Percentiles rank a stretch among this genome's conserved stretches.
Evolutionary conservation across 2,888 invertebrate genomes (phyloP).

Genomic region (Papilio protenor): DNA sequence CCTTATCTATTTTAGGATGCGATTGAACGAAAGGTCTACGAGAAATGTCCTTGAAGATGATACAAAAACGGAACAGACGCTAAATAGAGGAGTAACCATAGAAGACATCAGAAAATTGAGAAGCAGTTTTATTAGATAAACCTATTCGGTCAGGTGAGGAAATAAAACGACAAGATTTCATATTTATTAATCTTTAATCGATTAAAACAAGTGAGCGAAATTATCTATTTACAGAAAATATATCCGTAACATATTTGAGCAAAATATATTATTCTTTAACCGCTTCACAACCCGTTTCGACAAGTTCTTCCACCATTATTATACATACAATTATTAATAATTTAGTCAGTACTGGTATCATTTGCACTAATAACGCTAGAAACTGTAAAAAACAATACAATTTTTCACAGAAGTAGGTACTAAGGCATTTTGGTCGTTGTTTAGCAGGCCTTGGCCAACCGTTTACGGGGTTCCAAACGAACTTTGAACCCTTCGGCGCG

Average conservation of each 20-base stretch:
- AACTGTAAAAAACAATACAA: slow-evolving; percentile 54
- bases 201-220: slow-evolving; percentile 59
- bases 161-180: slow-evolving; percentile 5
- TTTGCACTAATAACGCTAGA: slow-evolving; percentile 56
- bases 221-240: slow-evolving; percentile 67
- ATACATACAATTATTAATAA: slow-evolving; percentile 62
- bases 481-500: slow-evolving; percentile 91
- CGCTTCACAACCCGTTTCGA: slow-evolving; percentile 52
- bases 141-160: slow-evolving; percentile 49
- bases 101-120: slow-evolving; percentile 60
- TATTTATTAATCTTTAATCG: slow-evolving; percentile 52
- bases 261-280: slow-evolving; percentile 54
- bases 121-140: slow-evolving; percentile 54
- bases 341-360: slow-evolving; percentile 69
- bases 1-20: slow-evolving; percentile 50
- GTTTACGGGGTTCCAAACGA: slow-evolving; percentile 87
- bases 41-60: slow-evolving; percentile 39
- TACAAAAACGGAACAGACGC: slow-evolving; percentile 48
- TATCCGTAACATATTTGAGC: slow-evolving; percentile 62
- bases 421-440: slow-evolving; percentile 45
- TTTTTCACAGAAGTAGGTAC: slow-evolving; percentile 52
- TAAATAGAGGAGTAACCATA: slow-evolving; percentile 54
- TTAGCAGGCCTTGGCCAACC: slow-evolving; percentile 67
- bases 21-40: slow-evolving; percentile 50
- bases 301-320: slow-evolving; percentile 68